Percentiles rank a stretch among this genome's conserved stretches.
phyloP scores from a whole-genome alignment of 2,113 vertebrate species.

The Microtus ochrogaster region DNA sequence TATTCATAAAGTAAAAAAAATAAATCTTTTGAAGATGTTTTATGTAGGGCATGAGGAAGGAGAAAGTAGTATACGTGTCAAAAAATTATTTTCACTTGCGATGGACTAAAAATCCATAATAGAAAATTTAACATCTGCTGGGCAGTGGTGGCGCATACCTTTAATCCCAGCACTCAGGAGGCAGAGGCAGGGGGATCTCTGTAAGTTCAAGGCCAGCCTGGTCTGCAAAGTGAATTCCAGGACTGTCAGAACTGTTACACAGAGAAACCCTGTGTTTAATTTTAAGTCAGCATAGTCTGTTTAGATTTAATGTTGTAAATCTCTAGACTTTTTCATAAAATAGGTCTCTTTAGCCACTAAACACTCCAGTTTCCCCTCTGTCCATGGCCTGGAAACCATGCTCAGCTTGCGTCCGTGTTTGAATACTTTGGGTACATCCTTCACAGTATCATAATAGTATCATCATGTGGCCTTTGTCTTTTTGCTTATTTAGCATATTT shows the following conservation, averaged over 20 bases:
- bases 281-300: slow-evolving; percentile 12
- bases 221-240: background rate
- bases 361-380: background rate
- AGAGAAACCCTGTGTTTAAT: background rate
- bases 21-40: background rate
- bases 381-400: background rate
- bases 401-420: background rate
- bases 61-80: background rate
- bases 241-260: background rate
- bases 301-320: background rate
- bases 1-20: background rate
- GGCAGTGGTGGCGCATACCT: background rate
- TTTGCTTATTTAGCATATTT: background rate
- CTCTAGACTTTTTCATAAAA: background rate
- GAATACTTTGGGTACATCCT: background rate
- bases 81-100: background rate
- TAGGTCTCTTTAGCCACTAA: background rate
- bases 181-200: background rate
- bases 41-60: background rate
- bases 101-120: background rate
- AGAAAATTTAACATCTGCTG: background rate
- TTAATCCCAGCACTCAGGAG: background rate
- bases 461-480: background rate
- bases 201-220: background rate
- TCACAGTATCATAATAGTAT: too few species aligned